These are phyloP conservation scores for Mormyrus iriodes DNA, from an alignment of 2,113 vertebrate genomes.

Conservation along the genomic window DNA sequence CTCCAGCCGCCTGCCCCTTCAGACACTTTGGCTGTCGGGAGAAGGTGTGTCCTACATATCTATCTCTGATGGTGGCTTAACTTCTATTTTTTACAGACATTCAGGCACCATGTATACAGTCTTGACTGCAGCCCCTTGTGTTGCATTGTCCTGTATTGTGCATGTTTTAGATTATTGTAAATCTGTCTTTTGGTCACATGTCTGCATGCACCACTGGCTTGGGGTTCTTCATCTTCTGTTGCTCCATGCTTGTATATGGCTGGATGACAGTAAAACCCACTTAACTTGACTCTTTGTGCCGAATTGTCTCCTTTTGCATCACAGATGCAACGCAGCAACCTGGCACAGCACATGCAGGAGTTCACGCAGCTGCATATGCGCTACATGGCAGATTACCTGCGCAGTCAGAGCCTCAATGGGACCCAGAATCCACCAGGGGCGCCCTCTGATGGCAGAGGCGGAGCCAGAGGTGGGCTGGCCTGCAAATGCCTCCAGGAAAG, in stretches of 20 bases:
- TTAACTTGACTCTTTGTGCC: neutral
- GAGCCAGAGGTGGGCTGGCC: constrained; percentile 29
- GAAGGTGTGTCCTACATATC: constrained; percentile 64
- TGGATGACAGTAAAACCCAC: neutral
- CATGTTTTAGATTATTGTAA: neutral
- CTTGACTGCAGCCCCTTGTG: neutral
- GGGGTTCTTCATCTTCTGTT: neutral
- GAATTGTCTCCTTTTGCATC: constrained; percentile 21
- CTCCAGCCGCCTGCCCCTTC: constrained; percentile 85
- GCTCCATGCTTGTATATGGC: neutral
- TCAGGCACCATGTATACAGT: neutral
- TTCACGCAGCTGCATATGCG: constrained; percentile 94
- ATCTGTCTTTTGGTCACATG: neutral
- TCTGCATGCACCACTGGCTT: neutral
- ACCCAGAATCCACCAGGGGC: constrained; percentile 25
- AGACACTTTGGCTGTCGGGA: constrained; percentile 85
- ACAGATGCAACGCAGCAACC: constrained; percentile 88
- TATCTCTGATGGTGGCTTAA: neutral
- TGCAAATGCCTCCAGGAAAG: constrained; percentile 65
- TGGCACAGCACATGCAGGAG: constrained; percentile 91
- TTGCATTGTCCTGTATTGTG: neutral
- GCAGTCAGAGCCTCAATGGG: constrained; percentile 58
- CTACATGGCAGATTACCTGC: constrained; percentile 84
- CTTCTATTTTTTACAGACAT: neutral
- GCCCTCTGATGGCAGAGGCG: constrained; percentile 30